phyloP scores from a whole-genome alignment of 2,888 invertebrate genomes.

The Drosophila antonietae region DNA sequence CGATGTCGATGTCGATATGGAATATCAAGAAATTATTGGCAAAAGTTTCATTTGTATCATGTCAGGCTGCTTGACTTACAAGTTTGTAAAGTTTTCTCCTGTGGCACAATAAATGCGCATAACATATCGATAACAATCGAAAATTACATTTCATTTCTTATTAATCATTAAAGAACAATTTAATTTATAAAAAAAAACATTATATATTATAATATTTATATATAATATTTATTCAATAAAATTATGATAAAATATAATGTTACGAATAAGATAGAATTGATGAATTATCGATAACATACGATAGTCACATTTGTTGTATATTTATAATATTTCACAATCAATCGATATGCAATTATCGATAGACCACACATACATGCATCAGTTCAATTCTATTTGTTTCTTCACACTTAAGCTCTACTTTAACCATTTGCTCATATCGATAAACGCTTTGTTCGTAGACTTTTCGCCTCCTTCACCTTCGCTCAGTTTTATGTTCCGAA shows the following conservation, averaged over 20 bases:
- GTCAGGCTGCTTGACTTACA: neutral
- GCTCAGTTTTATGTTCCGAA: slow-evolving; percentile 2
- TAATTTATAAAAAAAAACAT: no score
- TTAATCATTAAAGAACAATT: no score
- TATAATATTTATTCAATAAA: no score
- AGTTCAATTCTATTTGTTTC: neutral
- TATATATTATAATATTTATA: no score
- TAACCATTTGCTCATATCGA: neutral
- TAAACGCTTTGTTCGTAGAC: neutral
- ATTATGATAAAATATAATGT: no score
- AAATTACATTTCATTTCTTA: neutral
- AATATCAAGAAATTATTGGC: neutral
- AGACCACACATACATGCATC: neutral
- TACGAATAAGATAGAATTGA: neutral
- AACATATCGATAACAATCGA: neutral
- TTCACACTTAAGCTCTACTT: neutral
- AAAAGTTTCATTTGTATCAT: neutral
- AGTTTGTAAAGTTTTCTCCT: neutral
- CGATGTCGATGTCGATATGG: neutral
- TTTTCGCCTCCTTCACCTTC: neutral
- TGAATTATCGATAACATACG: neutral
- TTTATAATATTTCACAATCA: neutral
- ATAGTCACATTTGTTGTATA: neutral
- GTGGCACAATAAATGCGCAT: no score
- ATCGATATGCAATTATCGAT: neutral